Evolutionary conservation across 2,888 invertebrate species (phyloP).

Genomic region (Coenonympha arcania): DNA sequence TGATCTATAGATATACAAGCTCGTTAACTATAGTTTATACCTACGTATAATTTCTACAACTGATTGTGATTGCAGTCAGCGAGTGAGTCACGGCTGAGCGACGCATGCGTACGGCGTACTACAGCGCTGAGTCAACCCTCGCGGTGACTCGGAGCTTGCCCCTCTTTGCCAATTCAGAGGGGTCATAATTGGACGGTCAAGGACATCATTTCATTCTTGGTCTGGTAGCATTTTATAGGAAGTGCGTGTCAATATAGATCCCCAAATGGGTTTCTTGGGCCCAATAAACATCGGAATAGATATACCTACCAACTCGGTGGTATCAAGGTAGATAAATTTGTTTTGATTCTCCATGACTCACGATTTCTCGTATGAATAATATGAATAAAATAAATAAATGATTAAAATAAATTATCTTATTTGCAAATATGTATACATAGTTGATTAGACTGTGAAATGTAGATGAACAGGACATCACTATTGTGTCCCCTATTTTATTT

Average conservation of each 20-base stretch:
- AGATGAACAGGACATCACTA: no score
- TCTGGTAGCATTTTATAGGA: no score
- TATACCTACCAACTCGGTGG: no score
- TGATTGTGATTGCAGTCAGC: not conserved
- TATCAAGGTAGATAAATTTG: not conserved
- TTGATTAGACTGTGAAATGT: no score
- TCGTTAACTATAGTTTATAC: not conserved
- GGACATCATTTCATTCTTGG: constrained; percentile 16
- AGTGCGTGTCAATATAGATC: no score
- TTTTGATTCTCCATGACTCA: not conserved
- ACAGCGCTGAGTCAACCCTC: constrained; percentile 46
- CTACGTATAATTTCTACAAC: constrained; percentile 2
- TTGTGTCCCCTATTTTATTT: no score
- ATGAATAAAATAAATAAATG: no score
- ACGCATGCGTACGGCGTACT: constrained; percentile 39
- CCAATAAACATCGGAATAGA: no score
- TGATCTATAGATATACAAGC: no score
- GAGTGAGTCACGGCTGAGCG: constrained; percentile 17
- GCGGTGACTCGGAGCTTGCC: constrained; percentile 31
- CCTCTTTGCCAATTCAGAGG: constrained; percentile 27
- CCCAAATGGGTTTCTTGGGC: no score
- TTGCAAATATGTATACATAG: no score
- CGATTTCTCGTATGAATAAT: not conserved
- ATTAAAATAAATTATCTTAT: no score
- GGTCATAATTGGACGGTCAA: constrained; percentile 28